Evolutionary conservation across 2,113 vertebrate genomes (phyloP).

Genomic region (Conger conger): DNA sequence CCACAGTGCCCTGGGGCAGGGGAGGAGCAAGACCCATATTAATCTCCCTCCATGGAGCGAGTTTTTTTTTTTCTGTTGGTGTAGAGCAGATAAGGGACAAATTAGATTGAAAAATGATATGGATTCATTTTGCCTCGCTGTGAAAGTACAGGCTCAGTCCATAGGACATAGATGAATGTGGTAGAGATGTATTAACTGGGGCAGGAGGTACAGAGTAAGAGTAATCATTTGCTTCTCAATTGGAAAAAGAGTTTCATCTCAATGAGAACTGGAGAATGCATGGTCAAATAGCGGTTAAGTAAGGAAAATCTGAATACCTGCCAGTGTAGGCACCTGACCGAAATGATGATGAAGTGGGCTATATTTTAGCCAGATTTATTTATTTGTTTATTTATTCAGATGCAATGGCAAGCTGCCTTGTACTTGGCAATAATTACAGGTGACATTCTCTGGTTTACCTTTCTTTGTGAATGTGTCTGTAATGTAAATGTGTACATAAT

Average conservation of each 20-base stretch:
- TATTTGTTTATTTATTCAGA: conserved; percentile 13
- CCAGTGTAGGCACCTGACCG: background rate
- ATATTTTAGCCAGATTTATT: background rate
- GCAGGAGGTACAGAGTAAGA: background rate
- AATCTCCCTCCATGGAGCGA: background rate
- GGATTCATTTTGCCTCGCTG: background rate
- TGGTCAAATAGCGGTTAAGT: background rate
- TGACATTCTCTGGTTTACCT: background rate
- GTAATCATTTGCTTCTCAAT: background rate
- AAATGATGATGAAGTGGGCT: background rate
- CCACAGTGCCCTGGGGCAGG: background rate
- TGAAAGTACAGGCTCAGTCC: background rate
- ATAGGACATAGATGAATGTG: background rate
- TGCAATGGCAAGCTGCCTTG: background rate
- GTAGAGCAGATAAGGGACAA: background rate
- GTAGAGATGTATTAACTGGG: background rate
- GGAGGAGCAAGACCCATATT: background rate
- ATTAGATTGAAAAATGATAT: background rate
- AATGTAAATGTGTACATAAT: conserved; percentile 9
- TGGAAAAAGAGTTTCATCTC: background rate
- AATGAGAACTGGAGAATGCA: background rate
- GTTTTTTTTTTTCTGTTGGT: background rate
- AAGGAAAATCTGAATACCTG: background rate
- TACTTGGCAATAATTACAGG: conserved; percentile 2
- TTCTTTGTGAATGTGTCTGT: conserved; percentile 5